These are phyloP conservation scores for Sarcophilus harrisii DNA, from an alignment of 2,797 vertebrate species.

Conservation along the genomic window DNA sequence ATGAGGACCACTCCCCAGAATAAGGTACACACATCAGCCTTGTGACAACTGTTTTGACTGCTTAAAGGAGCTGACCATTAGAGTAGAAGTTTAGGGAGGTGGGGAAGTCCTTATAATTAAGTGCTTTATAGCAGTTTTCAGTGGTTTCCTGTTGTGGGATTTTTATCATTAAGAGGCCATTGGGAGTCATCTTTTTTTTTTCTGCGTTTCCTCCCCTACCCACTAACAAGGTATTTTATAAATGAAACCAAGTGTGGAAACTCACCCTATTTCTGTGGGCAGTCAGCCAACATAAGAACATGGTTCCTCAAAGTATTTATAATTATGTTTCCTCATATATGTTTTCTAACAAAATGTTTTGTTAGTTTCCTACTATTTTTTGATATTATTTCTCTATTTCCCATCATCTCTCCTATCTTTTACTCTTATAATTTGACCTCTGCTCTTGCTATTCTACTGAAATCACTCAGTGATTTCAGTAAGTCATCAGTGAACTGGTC, in stretches of 20 bases:
- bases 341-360: slow-evolving; percentile 11
- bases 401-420: background rate
- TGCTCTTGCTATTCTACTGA: background rate
- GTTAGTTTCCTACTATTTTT: background rate
- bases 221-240: background rate
- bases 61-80: background rate
- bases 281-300: slow-evolving; percentile 5
- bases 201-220: background rate
- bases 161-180: slow-evolving; percentile 13
- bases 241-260: background rate
- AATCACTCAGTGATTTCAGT: background rate
- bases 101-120: slow-evolving; percentile 25
- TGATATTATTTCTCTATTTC: slow-evolving; percentile 3
- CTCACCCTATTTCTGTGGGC: background rate
- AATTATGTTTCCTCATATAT: background rate
- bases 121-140: slow-evolving; percentile 10
- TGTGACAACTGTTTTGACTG: background rate
- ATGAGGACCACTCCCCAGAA: background rate
- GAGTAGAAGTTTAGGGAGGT: background rate
- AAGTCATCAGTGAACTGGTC: background rate
- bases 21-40: background rate
- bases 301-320: background rate
- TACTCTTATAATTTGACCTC: background rate
- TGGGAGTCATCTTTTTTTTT: background rate
- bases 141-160: background rate